Base-by-base conservation (phyloP, 1,140 invertebrate genomes). In the Tetragnatha versicolor region DNA sequence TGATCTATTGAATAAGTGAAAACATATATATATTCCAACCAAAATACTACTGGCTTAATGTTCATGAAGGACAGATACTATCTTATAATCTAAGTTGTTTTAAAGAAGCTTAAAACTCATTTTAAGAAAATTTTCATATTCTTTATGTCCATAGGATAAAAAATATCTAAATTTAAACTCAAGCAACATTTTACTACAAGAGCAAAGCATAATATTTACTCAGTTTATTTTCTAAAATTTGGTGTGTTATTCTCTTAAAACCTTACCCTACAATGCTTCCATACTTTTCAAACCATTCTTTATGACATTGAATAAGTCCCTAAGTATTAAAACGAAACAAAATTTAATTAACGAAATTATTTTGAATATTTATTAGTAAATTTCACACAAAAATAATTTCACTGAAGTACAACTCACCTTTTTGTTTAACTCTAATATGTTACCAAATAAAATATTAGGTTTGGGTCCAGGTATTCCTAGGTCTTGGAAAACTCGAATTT, bases 181-280 rank as follows among this genome's bases (percentile, higher is more conserved):
- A n/a, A 69, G 12, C 17, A 69, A 47, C 0, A 42, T 9, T 42
- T 42, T 42, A 9, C 17, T 42, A 42, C 39, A 9, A 42, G 17
- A 9, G 6, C 17, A 42, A 9, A 42, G 17, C 17, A 9, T 42
- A 42, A 42, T n/a, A 42, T 17, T 9, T 6, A 42, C 39, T 42
- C 39, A 9, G 7, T 9, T 42, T 17, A 42, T 42, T 42, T 17
- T 17, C 39, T 9, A 9, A 42, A 53, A 3, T n/a, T n/a, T n/a
- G n/a, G n/a, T n/a, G n/a, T n/a, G n/a, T n/a, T n/a, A n/a, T n/a
- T n/a, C n/a, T n/a, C n/a, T n/a, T n/a, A n/a, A 47, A 47, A 45
- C 2, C 42, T 70, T 82, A 86, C 14, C 86, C 86, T 51, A 84
- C 83, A 7, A 85, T 73, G 45, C 82, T 79, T 1, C 86, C 86